These are phyloP conservation scores for Chloroclystis v-ata DNA, from an alignment of 2,888 invertebrate species.

Conservation along the genomic window DNA sequence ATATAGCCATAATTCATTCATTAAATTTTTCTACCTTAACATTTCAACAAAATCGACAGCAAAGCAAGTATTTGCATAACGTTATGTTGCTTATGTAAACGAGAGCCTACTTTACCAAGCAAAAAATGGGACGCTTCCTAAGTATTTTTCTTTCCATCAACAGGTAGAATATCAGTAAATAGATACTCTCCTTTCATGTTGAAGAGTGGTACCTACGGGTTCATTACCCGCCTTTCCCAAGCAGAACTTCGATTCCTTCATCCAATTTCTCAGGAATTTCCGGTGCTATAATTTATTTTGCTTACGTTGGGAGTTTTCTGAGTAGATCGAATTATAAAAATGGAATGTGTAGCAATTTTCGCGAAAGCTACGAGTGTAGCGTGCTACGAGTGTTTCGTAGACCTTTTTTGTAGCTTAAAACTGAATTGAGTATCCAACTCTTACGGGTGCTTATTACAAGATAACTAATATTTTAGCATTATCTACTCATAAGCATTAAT, in stretches of 20 bases:
- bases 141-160: neutral
- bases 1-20: no score
- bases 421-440: no score
- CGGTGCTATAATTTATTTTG: conserved; percentile 8
- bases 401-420: neutral
- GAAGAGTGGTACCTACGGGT: conserved; percentile 1
- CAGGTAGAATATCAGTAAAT: neutral
- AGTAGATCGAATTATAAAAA: neutral
- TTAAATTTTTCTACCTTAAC: no score
- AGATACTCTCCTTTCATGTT: neutral
- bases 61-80: no score
- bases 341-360: neutral
- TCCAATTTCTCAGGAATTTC: conserved; percentile 17
- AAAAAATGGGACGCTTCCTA: neutral
- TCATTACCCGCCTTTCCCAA: conserved; percentile 7
- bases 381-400: neutral
- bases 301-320: conserved; percentile 2
- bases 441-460: no score
- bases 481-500: no score
- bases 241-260: conserved; percentile 11
- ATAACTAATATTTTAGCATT: no score
- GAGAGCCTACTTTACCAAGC: neutral
- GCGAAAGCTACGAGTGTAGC: neutral
- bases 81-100: no score
- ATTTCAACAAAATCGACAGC: no score